These are phyloP conservation scores for Camelus bactrianus DNA, from an alignment of 2,113 vertebrate genomes.

Conservation along the genomic window DNA sequence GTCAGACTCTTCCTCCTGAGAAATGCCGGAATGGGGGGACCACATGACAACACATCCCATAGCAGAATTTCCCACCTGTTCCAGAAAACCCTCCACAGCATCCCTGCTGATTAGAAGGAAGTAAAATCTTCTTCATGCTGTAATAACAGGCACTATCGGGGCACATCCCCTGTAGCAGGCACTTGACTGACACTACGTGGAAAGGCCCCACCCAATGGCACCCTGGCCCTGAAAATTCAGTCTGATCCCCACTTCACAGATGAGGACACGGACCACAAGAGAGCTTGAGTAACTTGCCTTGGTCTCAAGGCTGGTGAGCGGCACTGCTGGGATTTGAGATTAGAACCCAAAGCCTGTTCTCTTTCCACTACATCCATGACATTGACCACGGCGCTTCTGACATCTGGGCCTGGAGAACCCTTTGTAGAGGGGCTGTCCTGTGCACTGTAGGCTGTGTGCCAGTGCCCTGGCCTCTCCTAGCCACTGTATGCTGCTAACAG, in stretches of 20 bases:
- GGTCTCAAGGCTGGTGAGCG: fast-evolving
- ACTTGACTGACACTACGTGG: neutral
- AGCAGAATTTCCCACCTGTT: neutral
- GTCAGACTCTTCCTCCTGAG: neutral
- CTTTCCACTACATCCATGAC: fast-evolving
- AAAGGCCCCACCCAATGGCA: neutral
- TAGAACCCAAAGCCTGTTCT: neutral
- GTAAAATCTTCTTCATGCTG: neutral
- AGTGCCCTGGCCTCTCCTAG: neutral
- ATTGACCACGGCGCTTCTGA: neutral
- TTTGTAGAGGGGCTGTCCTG: neutral
- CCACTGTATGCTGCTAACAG: too few relatives aligned
- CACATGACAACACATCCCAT: neutral
- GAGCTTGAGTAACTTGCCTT: neutral
- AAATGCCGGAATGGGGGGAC: neutral
- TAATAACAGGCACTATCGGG: neutral
- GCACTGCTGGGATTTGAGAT: neutral
- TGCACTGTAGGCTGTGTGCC: fast-evolving
- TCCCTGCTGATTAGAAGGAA: neutral
- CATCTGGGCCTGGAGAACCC: neutral
- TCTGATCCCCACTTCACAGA: neutral
- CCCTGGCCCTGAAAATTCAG: neutral
- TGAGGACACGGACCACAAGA: neutral
- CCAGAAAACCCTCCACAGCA: neutral
- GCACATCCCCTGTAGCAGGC: neutral